These are phyloP conservation scores for Brachionus paranguensis DNA, from an alignment of 1,140 invertebrate genomes.

Conservation along the genomic window DNA sequence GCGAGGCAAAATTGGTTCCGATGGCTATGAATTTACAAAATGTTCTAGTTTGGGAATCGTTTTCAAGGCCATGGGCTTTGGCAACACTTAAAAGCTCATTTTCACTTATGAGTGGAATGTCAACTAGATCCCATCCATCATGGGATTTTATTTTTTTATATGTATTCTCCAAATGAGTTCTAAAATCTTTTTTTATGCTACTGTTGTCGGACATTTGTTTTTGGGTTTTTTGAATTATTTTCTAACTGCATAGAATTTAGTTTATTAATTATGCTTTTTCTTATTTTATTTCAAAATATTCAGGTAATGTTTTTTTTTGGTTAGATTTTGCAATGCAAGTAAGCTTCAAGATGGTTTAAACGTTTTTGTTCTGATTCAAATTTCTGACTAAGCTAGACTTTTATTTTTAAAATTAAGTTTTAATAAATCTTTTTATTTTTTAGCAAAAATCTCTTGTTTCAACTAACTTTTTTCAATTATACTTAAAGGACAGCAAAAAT, in stretches of 20 bases:
- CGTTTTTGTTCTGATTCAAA: neutral
- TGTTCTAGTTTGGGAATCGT: conserved; percentile 17
- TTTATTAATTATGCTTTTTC: neutral
- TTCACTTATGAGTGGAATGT: conserved; percentile 17
- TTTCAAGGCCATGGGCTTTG: conserved; percentile 13
- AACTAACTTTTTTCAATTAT: no score
- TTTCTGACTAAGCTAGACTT: neutral
- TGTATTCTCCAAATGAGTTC: conserved; percentile 10
- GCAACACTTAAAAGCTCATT: conserved; percentile 19
- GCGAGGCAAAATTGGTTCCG: conserved; percentile 31
- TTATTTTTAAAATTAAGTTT: no score
- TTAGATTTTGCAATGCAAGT: neutral
- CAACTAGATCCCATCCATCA: neutral
- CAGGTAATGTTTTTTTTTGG: neutral
- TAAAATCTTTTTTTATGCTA: conserved; percentile 15
- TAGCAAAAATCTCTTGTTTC: no score
- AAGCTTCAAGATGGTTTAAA: neutral
- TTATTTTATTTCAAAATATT: neutral
- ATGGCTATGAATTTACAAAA: conserved; percentile 34
- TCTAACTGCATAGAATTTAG: neutral
- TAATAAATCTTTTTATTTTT: no score
- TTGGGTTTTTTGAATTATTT: neutral
- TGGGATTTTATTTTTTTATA: neutral
- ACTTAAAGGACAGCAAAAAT: no score
- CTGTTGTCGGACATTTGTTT: neutral